These are phyloP conservation scores for Coracopsis vasa DNA, from an alignment of 2,113 vertebrate genomes.

Conservation along the genomic window DNA sequence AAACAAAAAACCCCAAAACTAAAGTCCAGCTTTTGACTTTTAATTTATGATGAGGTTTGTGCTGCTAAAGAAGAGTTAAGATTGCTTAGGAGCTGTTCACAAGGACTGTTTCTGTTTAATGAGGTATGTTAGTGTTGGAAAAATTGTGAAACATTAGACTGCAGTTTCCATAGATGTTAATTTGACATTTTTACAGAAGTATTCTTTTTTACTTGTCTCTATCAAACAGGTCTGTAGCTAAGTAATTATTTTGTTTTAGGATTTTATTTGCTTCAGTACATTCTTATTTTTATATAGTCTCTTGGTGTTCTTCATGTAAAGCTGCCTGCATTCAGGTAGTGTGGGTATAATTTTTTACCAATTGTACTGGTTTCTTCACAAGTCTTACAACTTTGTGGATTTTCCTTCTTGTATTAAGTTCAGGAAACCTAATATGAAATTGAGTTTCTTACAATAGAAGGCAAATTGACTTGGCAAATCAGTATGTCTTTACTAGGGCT, in stretches of 20 bases:
- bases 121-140: not conserved
- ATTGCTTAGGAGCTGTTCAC: not conserved
- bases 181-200: not conserved
- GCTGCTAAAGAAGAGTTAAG: not conserved
- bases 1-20: fast-evolving
- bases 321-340: fast-evolving
- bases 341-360: not conserved
- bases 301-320: not conserved
- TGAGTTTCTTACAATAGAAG: not conserved
- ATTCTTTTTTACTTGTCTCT: not conserved
- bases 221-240: not conserved
- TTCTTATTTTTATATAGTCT: not conserved
- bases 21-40: not conserved
- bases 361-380: not conserved
- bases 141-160: conserved; percentile 28
- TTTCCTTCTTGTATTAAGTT: not conserved
- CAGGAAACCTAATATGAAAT: not conserved
- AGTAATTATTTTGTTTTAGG: conserved; percentile 11
- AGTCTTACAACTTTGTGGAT: not conserved
- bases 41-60: not conserved
- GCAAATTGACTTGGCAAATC: not conserved
- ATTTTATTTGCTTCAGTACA: not conserved
- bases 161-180: conserved; percentile 27
- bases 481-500: not conserved
- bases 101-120: conserved; percentile 22